These are phyloP conservation scores for Tetanocera ferruginea DNA, from an alignment of 2,888 invertebrate species.

Conservation along the genomic window DNA sequence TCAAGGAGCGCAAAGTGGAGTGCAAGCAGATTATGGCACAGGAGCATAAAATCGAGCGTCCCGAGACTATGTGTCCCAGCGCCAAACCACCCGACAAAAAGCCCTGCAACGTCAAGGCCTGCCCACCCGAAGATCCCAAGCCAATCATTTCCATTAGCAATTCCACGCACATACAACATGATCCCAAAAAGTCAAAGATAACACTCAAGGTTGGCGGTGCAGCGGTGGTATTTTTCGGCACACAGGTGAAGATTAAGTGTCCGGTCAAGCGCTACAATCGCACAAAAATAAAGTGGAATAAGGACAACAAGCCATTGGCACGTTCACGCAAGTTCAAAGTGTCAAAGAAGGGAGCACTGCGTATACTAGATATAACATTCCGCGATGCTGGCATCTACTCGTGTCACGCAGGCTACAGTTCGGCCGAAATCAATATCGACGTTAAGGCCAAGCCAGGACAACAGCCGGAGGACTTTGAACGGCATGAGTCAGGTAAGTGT, in stretches of 20 bases:
- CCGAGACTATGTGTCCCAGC: constrained; percentile 81
- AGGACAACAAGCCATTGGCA: constrained; percentile 83
- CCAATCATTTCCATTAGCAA: constrained; percentile 84
- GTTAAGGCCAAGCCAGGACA: constrained; percentile 87
- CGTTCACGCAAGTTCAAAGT: constrained; percentile 89
- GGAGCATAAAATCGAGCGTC: constrained; percentile 88
- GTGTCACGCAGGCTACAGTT: constrained; percentile 86
- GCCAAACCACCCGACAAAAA: constrained; percentile 83
- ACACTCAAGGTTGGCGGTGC: constrained; percentile 91
- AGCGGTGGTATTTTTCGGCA: constrained; percentile 91
- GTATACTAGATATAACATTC: constrained; percentile 84
- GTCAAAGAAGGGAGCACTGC: constrained; percentile 90
- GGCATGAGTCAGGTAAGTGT: constrained; percentile 69
- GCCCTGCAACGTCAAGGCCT: constrained; percentile 87
- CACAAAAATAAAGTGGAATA: constrained; percentile 90
- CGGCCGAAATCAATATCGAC: constrained; percentile 83
- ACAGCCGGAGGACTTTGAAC: constrained; percentile 82
- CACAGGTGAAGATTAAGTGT: constrained; percentile 93
- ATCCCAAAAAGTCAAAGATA: constrained; percentile 84
- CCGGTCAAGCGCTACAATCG: constrained; percentile 87
- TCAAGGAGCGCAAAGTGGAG: constrained; percentile 84
- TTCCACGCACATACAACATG: constrained; percentile 87
- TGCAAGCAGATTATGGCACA: constrained; percentile 95
- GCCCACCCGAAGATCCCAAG: constrained; percentile 79
- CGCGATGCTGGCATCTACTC: constrained; percentile 89